Conservation (phyloP, 2,888 invertebrate genomes). For the Drosophila diplacantha region DNA sequence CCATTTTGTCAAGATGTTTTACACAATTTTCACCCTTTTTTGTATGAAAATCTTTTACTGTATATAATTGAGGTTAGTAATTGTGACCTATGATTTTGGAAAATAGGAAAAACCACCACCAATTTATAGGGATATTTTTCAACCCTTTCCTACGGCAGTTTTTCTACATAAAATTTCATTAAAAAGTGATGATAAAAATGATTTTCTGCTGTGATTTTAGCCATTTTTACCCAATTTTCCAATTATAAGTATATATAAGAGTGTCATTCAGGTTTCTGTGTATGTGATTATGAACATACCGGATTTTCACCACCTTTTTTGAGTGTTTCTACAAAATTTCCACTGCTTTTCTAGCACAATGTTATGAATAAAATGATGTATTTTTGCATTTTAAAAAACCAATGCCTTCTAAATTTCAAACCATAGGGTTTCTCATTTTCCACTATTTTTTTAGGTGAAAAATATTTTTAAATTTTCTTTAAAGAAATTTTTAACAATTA, state of each 20-base stretch:
- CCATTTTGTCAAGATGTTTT: conserved; percentile 10
- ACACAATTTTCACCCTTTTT: conserved; percentile 17
- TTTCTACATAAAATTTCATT: background rate
- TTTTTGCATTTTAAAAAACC: background rate
- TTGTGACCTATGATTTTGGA: conserved; percentile 5
- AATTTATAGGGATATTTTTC: background rate
- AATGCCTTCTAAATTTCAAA: background rate
- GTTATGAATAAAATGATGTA: conserved; percentile 63
- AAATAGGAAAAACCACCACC: conserved; percentile 6
- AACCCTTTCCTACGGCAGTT: background rate
- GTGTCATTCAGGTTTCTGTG: background rate
- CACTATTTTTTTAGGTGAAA: background rate
- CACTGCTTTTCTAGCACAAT: background rate
- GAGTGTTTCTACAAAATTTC: background rate
- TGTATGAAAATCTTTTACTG: background rate
- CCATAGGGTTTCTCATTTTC: background rate
- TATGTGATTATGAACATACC: background rate
- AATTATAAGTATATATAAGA: background rate
- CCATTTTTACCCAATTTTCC: background rate
- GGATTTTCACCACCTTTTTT: background rate
- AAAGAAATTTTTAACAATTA: background rate
- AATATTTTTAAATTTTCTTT: background rate
- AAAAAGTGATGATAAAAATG: background rate
- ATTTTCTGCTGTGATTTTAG: background rate
- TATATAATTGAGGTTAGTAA: background rate